Conservation (phyloP, 2,888 invertebrate species). For the Chaetogeoica ovagalla region DNA sequence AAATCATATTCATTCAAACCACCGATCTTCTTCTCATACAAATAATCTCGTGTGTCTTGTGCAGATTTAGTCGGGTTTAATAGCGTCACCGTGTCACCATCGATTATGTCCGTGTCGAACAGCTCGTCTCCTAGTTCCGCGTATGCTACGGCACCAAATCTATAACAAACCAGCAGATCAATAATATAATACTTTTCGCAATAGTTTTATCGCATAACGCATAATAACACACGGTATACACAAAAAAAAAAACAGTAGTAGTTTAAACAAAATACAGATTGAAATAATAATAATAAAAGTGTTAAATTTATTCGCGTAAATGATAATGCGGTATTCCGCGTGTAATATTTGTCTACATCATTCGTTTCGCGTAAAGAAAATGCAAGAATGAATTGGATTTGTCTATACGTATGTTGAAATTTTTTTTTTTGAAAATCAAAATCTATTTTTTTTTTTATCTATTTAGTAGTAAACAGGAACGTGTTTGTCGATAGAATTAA, state of each 20-base stretch:
- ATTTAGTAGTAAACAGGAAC: neutral
- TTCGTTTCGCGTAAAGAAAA: neutral
- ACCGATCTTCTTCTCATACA: slow-evolving; percentile 27
- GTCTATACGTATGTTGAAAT: neutral
- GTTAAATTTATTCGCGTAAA: neutral
- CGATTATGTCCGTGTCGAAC: slow-evolving; percentile 34
- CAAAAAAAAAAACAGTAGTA: neutral
- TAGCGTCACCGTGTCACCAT: slow-evolving; percentile 35
- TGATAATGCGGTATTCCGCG: too few relatives aligned
- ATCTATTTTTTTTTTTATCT: neutral
- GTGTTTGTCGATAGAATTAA: neutral
- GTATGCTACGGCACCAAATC: slow-evolving; percentile 37
- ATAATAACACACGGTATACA: too few relatives aligned
- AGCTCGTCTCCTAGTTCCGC: slow-evolving; percentile 45
- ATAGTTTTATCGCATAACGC: too few relatives aligned
- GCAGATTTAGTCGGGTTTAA: slow-evolving; percentile 28
- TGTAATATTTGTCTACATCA: neutral
- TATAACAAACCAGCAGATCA: neutral
- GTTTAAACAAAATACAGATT: neutral
- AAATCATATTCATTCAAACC: slow-evolving; percentile 1
- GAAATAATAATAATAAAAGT: too few relatives aligned
- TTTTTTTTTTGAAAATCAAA: neutral
- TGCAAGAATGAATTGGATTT: neutral
- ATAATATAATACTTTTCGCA: neutral
- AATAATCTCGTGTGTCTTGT: neutral